phyloP scores from a whole-genome alignment of 2,888 invertebrate species.

The Stenichneumon culpator region DNA sequence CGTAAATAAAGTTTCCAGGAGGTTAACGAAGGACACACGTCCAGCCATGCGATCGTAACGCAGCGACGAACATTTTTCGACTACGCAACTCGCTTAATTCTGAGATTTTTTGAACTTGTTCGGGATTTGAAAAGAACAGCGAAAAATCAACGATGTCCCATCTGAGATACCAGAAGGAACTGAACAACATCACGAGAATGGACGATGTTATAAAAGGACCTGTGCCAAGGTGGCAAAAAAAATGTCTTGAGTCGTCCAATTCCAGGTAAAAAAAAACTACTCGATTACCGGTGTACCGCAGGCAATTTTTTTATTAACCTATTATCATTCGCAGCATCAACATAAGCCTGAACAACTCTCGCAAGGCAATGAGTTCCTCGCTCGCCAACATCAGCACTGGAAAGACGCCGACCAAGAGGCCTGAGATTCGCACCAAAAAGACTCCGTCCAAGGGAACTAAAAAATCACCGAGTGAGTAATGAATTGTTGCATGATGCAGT shows the following conservation, averaged over 20 bases:
- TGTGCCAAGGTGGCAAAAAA: constrained; percentile 92
- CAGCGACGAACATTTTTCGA: constrained; percentile 17
- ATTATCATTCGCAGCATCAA: constrained; percentile 84
- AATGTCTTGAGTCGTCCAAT: constrained; percentile 88
- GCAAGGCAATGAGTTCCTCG: constrained; percentile 86
- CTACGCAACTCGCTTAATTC: background rate
- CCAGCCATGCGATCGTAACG: constrained; percentile 47
- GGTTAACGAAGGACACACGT: background rate
- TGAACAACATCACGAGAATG: constrained; percentile 91
- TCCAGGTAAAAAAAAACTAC: constrained; percentile 75
- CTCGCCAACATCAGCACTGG: constrained; percentile 83
- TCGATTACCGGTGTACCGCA: background rate
- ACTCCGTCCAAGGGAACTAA: constrained; percentile 89
- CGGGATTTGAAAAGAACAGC: background rate
- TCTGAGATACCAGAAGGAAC: constrained; percentile 92
- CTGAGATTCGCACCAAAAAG: constrained; percentile 86
- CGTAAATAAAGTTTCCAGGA: background rate
- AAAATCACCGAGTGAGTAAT: constrained; percentile 88
- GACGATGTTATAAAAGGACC: constrained; percentile 94
- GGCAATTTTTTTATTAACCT: background rate
- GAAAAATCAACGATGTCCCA: constrained; percentile 88
- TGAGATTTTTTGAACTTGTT: background rate
- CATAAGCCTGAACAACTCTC: constrained; percentile 89
- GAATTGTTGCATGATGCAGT: background rate
- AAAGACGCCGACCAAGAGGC: constrained; percentile 87